Percentiles rank a stretch among this genome's conserved stretches.
Evolutionary conservation across 2,797 vertebrate genomes (phyloP).

Genomic region (Gymnoscopelus braueri): DNA sequence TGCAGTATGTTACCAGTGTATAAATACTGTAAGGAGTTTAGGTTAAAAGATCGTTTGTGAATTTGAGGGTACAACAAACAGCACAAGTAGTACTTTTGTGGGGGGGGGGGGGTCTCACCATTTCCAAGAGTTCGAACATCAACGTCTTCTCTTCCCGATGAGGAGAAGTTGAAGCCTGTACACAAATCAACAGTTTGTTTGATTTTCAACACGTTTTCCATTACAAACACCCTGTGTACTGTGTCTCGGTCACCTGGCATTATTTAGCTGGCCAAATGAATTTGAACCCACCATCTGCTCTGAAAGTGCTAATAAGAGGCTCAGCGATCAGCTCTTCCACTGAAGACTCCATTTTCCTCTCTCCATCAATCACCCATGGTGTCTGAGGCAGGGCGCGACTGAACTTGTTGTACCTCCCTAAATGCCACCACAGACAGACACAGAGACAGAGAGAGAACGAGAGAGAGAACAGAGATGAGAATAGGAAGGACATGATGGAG

Average conservation of each 20-base stretch:
- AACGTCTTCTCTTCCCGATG: conserved; percentile 96
- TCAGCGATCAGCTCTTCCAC: conserved; percentile 96
- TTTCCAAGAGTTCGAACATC: conserved; percentile 96
- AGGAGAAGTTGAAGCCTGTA: conserved; percentile 96
- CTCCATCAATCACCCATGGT: conserved; percentile 99
- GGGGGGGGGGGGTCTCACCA: conserved; percentile 73
- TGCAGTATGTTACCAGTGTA: no score
- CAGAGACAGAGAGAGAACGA: not conserved
- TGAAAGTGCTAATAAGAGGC: conserved; percentile 86
- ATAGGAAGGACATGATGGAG: not conserved
- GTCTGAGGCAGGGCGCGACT: conserved; percentile 95
- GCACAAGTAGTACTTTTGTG: not conserved
- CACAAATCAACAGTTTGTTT: not conserved
- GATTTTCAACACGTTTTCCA: no score
- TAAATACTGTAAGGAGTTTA: no score
- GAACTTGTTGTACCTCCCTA: conserved; percentile 98
- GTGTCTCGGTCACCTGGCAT: no score
- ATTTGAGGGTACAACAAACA: no score
- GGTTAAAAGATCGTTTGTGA: no score
- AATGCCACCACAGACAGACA: not conserved
- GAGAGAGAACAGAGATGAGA: not conserved
- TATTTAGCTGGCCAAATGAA: no score
- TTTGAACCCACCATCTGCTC: conserved; percentile 85
- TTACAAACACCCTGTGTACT: no score
- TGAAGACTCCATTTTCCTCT: conserved; percentile 95